Evolutionary conservation across 2,113 vertebrate species (phyloP).

Genomic region (Corythornis vintsioides): DNA sequence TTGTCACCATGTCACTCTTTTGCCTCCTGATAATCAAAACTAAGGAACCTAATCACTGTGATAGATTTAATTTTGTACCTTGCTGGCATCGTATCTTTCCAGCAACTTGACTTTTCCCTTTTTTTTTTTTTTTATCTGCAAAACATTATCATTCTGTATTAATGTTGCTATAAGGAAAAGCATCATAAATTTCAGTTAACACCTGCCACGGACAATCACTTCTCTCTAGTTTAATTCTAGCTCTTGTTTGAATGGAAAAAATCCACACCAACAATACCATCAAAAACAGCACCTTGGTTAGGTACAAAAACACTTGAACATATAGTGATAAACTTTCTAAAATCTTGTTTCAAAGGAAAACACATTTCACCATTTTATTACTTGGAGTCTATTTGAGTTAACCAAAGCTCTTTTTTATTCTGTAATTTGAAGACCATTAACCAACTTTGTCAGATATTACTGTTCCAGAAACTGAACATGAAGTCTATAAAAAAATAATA

Average conservation of each 20-base stretch:
- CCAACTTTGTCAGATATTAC: background rate
- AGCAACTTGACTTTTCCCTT: background rate
- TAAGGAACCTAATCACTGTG: background rate
- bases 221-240: background rate
- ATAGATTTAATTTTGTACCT: background rate
- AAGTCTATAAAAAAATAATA: background rate
- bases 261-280: background rate
- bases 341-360: background rate
- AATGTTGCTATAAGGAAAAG: background rate
- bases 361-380: background rate
- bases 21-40: background rate
- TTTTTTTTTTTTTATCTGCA: background rate
- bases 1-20: background rate
- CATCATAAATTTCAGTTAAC: background rate
- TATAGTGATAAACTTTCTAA: background rate
- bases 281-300: background rate
- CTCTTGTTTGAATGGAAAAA: background rate
- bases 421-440: background rate
- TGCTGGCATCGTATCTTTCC: background rate
- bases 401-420: background rate
- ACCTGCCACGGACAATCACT: background rate
- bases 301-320: background rate
- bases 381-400: background rate
- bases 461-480: background rate
- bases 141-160: background rate